Percentiles rank a stretch among this genome's conserved stretches.
These are phyloP conservation scores for Pheucticus melanocephalus DNA, from an alignment of 2,113 vertebrate species.

Conservation along the genomic window DNA sequence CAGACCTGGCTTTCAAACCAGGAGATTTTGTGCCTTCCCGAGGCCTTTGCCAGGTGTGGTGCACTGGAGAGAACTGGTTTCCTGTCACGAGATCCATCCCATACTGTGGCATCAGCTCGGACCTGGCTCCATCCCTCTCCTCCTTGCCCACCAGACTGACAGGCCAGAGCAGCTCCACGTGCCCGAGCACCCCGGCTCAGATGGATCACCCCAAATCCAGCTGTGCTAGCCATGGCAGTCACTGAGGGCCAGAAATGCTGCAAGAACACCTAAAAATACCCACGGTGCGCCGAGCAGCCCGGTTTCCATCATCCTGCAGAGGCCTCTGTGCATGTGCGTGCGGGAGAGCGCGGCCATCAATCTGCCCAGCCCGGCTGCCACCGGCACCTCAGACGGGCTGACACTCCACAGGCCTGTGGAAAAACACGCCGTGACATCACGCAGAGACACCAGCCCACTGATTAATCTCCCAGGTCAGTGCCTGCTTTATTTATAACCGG, in stretches of 20 bases:
- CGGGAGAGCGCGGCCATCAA: neutral
- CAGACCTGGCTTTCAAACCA: neutral
- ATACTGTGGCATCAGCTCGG: neutral
- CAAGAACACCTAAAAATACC: neutral
- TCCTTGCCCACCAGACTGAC: accelerated
- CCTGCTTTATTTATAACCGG: conserved; percentile 33
- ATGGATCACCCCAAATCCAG: accelerated
- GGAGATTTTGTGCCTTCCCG: neutral
- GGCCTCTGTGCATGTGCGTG: neutral
- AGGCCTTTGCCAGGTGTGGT: neutral
- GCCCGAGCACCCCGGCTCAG: accelerated
- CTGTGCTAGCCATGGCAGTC: neutral
- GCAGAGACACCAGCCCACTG: conserved; percentile 18
- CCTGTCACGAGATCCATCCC: accelerated
- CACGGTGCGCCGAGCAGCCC: accelerated
- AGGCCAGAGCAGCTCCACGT: accelerated
- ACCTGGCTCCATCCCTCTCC: neutral
- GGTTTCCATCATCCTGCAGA: neutral
- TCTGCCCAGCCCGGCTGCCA: neutral
- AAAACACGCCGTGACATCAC: conserved; percentile 57
- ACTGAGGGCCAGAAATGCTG: neutral
- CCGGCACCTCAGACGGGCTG: neutral
- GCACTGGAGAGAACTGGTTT: neutral
- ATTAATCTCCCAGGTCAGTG: neutral
- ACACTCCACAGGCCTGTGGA: conserved; percentile 6